Base-by-base conservation (phyloP, 2,888 invertebrate species). In the Xestia xanthographa region DNA sequence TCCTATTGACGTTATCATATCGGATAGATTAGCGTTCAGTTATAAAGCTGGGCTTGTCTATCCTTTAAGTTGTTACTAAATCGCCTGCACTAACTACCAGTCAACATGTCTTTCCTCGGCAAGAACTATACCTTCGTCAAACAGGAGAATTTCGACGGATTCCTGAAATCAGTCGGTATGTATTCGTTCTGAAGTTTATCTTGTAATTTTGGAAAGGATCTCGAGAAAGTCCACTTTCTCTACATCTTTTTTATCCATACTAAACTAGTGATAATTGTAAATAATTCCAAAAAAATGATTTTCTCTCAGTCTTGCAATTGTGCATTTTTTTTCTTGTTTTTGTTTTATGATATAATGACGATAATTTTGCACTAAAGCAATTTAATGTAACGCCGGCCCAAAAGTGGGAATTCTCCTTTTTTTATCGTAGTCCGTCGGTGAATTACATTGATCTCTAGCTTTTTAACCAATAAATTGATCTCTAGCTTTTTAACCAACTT, bases 61-160 rank as follows among this genome's bases (percentile, higher is more conserved):
- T 17, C 29, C 3, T 3, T 41, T 41, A 63, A 14, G 41, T 17
- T 9, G 43, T 12, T 53, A 74, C 67, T 76, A 65, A 29, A 69
- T 72, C 77, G 17, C 17, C 53, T 12, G 14, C 43, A 5, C 20
- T 45, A 45, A 60, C n/a, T 34, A 2, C 3, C n/a, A 50, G 73
- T 45, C 38, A 89, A 86, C 81, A 92, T 92, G 92, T 77, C 92
- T 70, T 92, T 83, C 85, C 60, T 87, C 14, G 90, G 89, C 66
- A 92, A 90, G 74, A 85, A 87, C 73, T 92, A 91, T 85, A 89
- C 81, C 11, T 83, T 85, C 29, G 87, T 86, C 0, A 91, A 79
- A 41, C 85, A 90, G 48, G 92, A 92, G 66, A 92, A 92, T 74
- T 91, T 89, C 43, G 91, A 91, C 9, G 89, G 65, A n/a, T 91